Conservation (phyloP, 2,113 vertebrate genomes). For the Caracal caracal region DNA sequence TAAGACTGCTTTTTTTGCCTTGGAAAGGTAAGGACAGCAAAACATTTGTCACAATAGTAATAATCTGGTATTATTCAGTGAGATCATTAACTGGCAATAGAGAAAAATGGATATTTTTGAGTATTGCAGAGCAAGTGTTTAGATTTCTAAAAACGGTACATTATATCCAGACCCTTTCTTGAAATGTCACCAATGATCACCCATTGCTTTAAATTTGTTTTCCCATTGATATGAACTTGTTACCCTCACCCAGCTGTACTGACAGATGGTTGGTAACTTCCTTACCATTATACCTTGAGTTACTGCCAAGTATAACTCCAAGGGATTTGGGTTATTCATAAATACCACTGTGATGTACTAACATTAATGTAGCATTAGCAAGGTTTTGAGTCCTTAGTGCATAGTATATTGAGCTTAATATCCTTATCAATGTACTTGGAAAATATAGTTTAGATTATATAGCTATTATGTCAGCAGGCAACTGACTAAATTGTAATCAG, state of each 20-base stretch:
- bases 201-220: slow-evolving; percentile 39
- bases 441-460: slow-evolving; percentile 54
- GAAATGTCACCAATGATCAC: neutral
- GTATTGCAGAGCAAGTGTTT: neutral
- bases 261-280: slow-evolving; percentile 72
- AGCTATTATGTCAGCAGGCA: slow-evolving; percentile 51
- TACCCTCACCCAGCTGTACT: slow-evolving; percentile 59
- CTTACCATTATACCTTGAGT: slow-evolving; percentile 37
- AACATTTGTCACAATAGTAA: neutral
- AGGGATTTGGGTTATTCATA: neutral
- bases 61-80: neutral
- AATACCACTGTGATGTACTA: slow-evolving; percentile 54
- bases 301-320: slow-evolving; percentile 76
- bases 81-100: neutral
- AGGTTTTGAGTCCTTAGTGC: slow-evolving; percentile 38
- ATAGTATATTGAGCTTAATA: slow-evolving; percentile 55
- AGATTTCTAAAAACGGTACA: neutral
- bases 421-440: slow-evolving; percentile 50
- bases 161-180: neutral
- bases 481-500: slow-evolving; percentile 44
- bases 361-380: slow-evolving; percentile 38
- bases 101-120: neutral
- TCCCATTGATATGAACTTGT: slow-evolving; percentile 52
- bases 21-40: neutral
- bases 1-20: neutral